Evolutionary conservation across 2,888 invertebrate species (phyloP), one percentile per base, ranked within the genome.

Genomic region (Caenorhabditis wallacei): DNA sequence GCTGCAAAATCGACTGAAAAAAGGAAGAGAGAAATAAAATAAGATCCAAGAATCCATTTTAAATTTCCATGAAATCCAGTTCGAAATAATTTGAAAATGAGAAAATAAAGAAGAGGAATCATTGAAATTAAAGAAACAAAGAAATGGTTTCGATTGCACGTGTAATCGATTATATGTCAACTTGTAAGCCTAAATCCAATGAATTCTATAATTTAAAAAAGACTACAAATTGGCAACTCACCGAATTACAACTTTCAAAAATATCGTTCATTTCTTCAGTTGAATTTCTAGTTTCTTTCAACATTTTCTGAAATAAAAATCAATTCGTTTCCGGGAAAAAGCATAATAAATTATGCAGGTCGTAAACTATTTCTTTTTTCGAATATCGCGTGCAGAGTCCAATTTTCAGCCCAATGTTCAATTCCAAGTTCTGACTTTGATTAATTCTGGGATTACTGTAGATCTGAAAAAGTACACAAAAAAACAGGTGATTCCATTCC

Each of bases 401-500:
- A 57, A 13, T 26, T 37, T 57, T 37, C 37, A 16, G 13, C 11
- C 51, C 18, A 51, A 51, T 18, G 18, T 51, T 51, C 20, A 46
- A 10, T 46, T 46, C 3, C 13, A 3, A 35, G 35, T 35, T 35
- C 35, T 7, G 10, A 35, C 35, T n/a, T n/a, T n/a, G 51, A 22
- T 22, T 22, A 22, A 2, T 5, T 20, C 51, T 30, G 4, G 30
- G 30, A 30, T 30, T 30, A 30, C 30, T 30, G 30, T 30, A 8
- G 30, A 30, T 5, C 30, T 30, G 30, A 30, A 30, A 30, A n/a
- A n/a, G n/a, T n/a, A n/a, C n/a, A n/a, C 8, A 30, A 30, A 8
- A 30, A 30, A 30, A 30, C 30, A 30, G 8, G 2, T 24, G 11
- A 30, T 61, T 64, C 64, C 64, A 64, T 64, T 51, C 64, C 64